A percentile compares a stretch with the other conserved stretches of the same genome.
These are phyloP conservation scores for Parotia lawesii DNA, from an alignment of 2,113 vertebrate genomes.

Conservation along the genomic window DNA sequence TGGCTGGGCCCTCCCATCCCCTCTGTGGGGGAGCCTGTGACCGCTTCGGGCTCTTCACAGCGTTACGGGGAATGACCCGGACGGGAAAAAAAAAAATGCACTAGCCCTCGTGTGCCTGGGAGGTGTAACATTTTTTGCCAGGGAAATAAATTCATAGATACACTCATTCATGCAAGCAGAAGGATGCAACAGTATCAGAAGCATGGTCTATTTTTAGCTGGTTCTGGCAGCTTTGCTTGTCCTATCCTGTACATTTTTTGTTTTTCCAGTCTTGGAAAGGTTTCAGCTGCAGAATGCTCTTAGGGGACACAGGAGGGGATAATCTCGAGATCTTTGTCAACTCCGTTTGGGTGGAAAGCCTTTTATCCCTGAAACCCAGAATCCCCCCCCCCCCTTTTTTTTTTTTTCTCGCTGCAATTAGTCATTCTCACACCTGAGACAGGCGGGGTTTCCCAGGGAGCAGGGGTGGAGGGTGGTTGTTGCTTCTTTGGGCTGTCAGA, in stretches of 20 bases:
- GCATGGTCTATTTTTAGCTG: neutral
- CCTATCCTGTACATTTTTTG: neutral
- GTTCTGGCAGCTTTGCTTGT: neutral
- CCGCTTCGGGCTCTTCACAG: neutral
- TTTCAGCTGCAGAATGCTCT: neutral
- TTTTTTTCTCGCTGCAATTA: accelerated
- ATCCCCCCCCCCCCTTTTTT: too few species aligned
- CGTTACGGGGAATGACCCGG: accelerated
- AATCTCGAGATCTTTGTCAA: neutral
- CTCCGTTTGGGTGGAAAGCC: neutral
- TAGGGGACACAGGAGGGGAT: neutral
- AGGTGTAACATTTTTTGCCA: neutral
- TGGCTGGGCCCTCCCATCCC: neutral
- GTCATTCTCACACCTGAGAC: neutral
- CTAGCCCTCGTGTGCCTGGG: accelerated
- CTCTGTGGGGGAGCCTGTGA: neutral
- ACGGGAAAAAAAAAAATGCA: accelerated
- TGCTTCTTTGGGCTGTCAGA: too few species aligned
- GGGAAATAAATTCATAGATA: neutral
- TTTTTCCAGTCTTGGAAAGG: neutral
- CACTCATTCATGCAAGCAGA: neutral
- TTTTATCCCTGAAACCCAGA: neutral
- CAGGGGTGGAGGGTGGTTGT: accelerated
- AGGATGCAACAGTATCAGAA: neutral
- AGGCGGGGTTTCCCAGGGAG: neutral